phyloP scores from a whole-genome alignment of 37 sponge, comb jelly and placozoan species.

The Petrosia ficiformis region DNA sequence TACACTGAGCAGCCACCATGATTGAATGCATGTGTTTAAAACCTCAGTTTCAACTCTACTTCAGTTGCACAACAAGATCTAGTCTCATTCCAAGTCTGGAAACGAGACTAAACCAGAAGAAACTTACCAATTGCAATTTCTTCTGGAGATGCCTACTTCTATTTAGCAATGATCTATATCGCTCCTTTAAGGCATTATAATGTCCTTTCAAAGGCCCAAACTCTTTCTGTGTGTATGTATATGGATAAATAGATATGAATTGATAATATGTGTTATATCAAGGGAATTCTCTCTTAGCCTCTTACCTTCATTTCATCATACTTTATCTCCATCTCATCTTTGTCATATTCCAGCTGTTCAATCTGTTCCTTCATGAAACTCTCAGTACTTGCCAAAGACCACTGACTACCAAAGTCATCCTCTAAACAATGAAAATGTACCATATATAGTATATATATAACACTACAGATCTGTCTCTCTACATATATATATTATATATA shows the following conservation, averaged over 20 bases:
- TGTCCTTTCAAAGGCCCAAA: not conserved
- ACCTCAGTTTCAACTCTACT: no score
- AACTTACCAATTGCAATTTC: not conserved
- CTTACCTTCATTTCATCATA: slow-evolving; percentile 19
- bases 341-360: slow-evolving; percentile 36
- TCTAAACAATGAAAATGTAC: no score
- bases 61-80: no score
- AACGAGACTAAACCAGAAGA: no score
- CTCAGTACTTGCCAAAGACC: slow-evolving; percentile 14
- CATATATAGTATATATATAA: not conserved
- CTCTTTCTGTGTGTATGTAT: slow-evolving; percentile 4
- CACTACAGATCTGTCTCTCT: not conserved
- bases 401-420: slow-evolving; percentile 15
- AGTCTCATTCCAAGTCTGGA: no score
- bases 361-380: not conserved
- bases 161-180: not conserved
- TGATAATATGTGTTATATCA: no score
- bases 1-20: no score
- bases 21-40: no score
- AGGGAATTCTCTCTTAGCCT: not conserved
- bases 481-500: no score
- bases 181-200: slow-evolving; percentile 1
- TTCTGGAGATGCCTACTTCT: not conserved
- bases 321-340: slow-evolving; percentile 15
- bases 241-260: no score